Conservation (phyloP, 2,113 vertebrate species). For the Tragulus kanchil region DNA sequence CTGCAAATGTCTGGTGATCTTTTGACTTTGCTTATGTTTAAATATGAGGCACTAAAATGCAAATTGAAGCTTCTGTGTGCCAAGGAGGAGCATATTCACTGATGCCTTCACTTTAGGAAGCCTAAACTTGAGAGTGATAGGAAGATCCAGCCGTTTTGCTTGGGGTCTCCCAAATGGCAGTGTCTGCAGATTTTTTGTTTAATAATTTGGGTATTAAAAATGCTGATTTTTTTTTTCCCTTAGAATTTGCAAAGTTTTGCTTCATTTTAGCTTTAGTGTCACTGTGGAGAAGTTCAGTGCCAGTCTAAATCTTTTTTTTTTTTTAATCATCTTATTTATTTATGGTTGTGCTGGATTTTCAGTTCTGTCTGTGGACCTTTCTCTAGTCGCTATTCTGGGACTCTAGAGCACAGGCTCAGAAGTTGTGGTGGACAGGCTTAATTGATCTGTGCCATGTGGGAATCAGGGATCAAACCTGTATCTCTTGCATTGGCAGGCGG, state of each 20-base stretch:
- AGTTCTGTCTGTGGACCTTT: too few relatives aligned
- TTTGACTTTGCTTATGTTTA: neutral
- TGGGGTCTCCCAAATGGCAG: neutral
- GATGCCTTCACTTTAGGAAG: neutral
- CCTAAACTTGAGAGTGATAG: neutral
- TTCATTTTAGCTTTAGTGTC: neutral
- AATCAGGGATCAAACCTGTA: too few relatives aligned
- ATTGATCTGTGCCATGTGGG: too few relatives aligned
- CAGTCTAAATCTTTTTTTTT: too few relatives aligned
- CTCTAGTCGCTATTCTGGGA: too few relatives aligned
- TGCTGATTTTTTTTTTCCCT: neutral
- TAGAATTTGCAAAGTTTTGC: neutral
- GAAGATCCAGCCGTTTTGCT: neutral
- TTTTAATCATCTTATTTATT: too few relatives aligned
- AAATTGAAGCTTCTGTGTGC: neutral
- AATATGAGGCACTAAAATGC: neutral
- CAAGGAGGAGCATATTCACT: too few relatives aligned
- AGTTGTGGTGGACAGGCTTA: too few relatives aligned
- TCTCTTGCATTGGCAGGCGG: too few relatives aligned
- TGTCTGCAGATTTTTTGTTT: neutral
- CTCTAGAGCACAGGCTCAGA: too few relatives aligned
- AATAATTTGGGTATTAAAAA: neutral
- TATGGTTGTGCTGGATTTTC: too few relatives aligned
- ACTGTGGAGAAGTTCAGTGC: neutral
- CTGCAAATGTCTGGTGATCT: neutral